A percentile compares a stretch with the other conserved stretches of the same genome.
These are phyloP conservation scores for Chydorus sphaericus DNA, from an alignment of 2,888 invertebrate genomes.

Conservation along the genomic window DNA sequence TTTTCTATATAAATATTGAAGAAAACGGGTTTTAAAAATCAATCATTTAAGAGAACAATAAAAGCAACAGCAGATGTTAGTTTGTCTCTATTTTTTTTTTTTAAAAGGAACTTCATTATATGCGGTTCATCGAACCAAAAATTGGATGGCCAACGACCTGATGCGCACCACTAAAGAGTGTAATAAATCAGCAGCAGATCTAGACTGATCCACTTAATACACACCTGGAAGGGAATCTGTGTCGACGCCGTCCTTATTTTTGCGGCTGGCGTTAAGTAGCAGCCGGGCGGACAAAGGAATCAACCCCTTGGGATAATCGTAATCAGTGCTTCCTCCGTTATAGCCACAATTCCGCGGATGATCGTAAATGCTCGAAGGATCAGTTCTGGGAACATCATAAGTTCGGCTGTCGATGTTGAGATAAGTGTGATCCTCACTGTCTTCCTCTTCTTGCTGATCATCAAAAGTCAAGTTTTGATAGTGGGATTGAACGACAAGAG, in stretches of 20 bases:
- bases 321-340: slow-evolving; percentile 2
- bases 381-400: not conserved
- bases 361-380: slow-evolving; percentile 1
- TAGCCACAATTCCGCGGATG: not conserved
- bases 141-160: not conserved
- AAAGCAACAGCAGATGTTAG: not conserved
- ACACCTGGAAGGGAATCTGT: not conserved
- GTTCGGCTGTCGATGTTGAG: slow-evolving; percentile 7
- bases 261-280: slow-evolving; percentile 6
- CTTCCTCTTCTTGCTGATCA: not conserved
- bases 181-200: too few relatives aligned
- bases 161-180: not conserved
- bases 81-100: not conserved
- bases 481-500: slow-evolving; percentile 3
- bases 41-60: not conserved
- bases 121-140: slow-evolving; percentile 3
- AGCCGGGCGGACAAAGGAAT: slow-evolving; percentile 11
- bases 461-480: slow-evolving; percentile 9
- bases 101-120: not conserved
- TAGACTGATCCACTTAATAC: not conserved
- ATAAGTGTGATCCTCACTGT: slow-evolving; percentile 11
- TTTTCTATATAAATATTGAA: not conserved
- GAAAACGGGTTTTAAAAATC: not conserved
- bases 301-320: slow-evolving; percentile 11
- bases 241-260: not conserved